Evolutionary conservation across 2,888 invertebrate species (phyloP), one percentile per base, ranked within the genome.

Genomic region (Chrysomela aeneicollis): DNA sequence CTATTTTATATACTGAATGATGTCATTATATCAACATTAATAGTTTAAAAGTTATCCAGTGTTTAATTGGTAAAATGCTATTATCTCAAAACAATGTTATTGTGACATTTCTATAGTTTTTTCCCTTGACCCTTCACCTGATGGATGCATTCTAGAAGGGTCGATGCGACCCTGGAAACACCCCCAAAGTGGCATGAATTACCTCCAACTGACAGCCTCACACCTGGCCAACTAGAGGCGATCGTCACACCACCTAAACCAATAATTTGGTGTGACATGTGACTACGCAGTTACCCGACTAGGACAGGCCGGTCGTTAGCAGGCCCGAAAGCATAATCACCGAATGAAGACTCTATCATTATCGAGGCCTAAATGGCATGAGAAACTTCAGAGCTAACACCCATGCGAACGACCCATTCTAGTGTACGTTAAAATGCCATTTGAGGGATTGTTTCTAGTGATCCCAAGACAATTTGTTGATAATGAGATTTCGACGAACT

Each of bases 261-360:
- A 22, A 64, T 59, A 63, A 67, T 67, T 63, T 61, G 19, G 52
- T 26, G 26, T 55, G 62, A 60, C 68, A 68, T 66, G 64, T 63
- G 70, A 68, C 61, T 49, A 22, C 58, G 47, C 63, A 53, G 53
- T 64, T 61, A 65, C 32, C 59, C 22, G 21, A 55, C 30, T 54
- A 61, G 66, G 52, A 66, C 68, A 68, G 70, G 65, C 66, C 64
- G 60, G 53, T 68, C 64, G 64, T 70, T 70, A 70, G 59, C 63
- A 63, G 55, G 63, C 63, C 55, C 64, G 71, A n/a, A 70, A 70
- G 72, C 70, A 70, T 68, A 74, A 74, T 74, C 74, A 74, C 70
- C 61, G 61, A 73, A 71, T 72, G 72, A 73, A 70, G 70, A 70
- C 69, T 65, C 69, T 72, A 69, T 68, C 68, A 72, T 74, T 70